Evolutionary conservation across 2,888 invertebrate genomes (phyloP).

Genomic region (Pharmacophagus antenor): DNA sequence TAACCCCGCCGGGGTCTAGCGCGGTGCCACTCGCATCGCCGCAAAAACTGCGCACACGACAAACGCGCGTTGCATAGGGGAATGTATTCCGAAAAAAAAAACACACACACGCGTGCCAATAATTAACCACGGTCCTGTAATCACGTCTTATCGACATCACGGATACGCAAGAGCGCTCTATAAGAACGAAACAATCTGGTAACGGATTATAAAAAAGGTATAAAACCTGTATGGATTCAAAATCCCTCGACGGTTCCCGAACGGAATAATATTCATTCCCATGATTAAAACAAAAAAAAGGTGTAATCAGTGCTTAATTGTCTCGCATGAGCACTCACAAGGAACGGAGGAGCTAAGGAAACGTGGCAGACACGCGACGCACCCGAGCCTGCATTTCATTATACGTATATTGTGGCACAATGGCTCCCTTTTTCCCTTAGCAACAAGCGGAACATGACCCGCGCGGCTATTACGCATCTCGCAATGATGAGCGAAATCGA

Average conservation of each 20-base stretch:
- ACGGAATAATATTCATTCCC: constrained; percentile 22
- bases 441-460: constrained; percentile 25
- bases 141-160: constrained; percentile 47
- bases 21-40: constrained; percentile 24
- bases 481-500: too few relatives aligned
- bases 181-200: constrained; percentile 46
- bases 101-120: constrained; percentile 71
- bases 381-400: constrained; percentile 26
- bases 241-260: constrained; percentile 15
- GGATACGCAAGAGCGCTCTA: constrained; percentile 63
- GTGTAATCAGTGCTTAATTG: constrained; percentile 32
- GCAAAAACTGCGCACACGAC: constrained; percentile 59
- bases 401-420: constrained; percentile 12
- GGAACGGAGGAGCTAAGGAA: constrained; percentile 37
- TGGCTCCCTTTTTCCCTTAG: constrained; percentile 19
- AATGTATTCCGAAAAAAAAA: constrained; percentile 66
- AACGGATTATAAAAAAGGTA: constrained; percentile 20
- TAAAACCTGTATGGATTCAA: constrained; percentile 10
- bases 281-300: constrained; percentile 6
- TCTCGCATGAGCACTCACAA: constrained; percentile 42
- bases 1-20: constrained; percentile 50
- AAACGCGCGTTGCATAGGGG: constrained; percentile 55
- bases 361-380: constrained; percentile 31
- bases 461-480: too few relatives aligned
- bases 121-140: constrained; percentile 61